Base-by-base conservation (phyloP, 2,113 vertebrate genomes). In the Aythya baeri region DNA sequence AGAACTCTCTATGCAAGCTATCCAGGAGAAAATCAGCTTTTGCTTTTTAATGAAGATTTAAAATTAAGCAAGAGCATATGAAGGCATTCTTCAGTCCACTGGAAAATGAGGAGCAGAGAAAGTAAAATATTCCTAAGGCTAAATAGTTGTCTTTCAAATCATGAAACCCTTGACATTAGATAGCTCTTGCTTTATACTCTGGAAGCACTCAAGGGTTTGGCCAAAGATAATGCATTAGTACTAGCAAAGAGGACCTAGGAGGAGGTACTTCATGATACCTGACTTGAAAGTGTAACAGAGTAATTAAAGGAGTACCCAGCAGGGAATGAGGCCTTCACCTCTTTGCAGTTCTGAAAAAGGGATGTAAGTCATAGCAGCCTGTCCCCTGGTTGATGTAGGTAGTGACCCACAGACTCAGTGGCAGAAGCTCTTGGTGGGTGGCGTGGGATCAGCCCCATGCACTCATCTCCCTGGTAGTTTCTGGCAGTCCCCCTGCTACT, bases 401-500 rank as follows among this genome's bases (percentile, higher is more conserved):
- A 63, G 29, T 3, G 8, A 61, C 13, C 8, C 4, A 38, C 16
- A 34, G 50, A n/a, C 7, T 23, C 55, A 59, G 11, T 15, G 55
- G 4, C 13, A 55, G 66, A 52, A 38, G 12, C 31, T 57, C 31
- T 32, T 32, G n/a, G 36, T 74, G 13, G 1, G 7, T 25, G 31
- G 13, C 0, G 1, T 11, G 7, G 11, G 52, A n/a, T 68, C 31
- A 68, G 9, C 25, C 7, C 14, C n/a, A 26, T 1, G 2, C 2
- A 3, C 13, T 7, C 7, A 17, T 41, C 49, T 73, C 49, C 49
- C 18, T 12, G 4, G 2, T 11, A 2, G 5, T 12, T 93, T 61
- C 31, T 31, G 43, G 13, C 4, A 52, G 32, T 3, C 13, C 83
- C n/a, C 44, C 55, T 46, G 26, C 17, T 61, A 6, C 46, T 61